These are phyloP conservation scores for Nyctalus aviator DNA, from an alignment of 2,797 vertebrate species.

Conservation along the genomic window DNA sequence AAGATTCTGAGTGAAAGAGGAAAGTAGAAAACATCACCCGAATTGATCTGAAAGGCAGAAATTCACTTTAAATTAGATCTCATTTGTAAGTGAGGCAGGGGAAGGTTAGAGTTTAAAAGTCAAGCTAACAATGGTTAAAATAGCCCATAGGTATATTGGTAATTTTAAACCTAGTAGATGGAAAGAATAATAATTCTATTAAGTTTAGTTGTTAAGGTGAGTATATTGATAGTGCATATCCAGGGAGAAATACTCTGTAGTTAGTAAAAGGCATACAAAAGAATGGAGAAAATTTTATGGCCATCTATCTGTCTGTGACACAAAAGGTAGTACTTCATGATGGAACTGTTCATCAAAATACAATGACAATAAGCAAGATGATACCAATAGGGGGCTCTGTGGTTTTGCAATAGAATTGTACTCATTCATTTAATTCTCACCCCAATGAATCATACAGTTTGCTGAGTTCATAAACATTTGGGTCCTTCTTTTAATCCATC, in stretches of 20 bases:
- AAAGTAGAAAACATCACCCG: neutral
- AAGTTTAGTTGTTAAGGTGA: neutral
- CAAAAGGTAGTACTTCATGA: neutral
- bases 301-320: neutral
- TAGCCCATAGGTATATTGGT: neutral
- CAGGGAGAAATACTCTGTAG: neutral
- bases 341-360: neutral
- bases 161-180: conserved; percentile 2
- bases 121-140: neutral
- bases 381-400: conserved; percentile 9
- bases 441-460: neutral
- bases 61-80: conserved; percentile 29
- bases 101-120: conserved; percentile 32
- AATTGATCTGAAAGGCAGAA: conserved; percentile 1
- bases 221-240: neutral
- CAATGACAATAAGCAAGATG: neutral
- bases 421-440: neutral
- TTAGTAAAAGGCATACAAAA: neutral
- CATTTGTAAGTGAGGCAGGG: neutral
- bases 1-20: neutral
- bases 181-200: neutral
- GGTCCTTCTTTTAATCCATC: neutral
- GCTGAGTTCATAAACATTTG: neutral
- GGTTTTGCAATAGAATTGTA: conserved; percentile 20
- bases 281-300: neutral